Percentiles rank a stretch among this genome's conserved stretches.
Conservation (phyloP, 2,797 vertebrate species). For the Thalassophryne amazonica region DNA sequence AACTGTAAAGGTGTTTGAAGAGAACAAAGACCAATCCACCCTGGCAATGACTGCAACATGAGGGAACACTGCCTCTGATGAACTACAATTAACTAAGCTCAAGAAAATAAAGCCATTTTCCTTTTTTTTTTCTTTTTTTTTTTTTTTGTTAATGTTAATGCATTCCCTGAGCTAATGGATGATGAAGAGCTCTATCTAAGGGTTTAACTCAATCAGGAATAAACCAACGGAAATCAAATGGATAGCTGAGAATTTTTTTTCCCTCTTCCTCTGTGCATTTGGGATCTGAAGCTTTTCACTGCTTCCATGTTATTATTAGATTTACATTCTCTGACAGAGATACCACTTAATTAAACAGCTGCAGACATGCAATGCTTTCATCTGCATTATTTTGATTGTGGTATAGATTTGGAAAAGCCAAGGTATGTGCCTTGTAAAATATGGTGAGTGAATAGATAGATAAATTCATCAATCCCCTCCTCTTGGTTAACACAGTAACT, state of each 20-base stretch:
- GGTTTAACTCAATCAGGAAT: slow-evolving; percentile 45
- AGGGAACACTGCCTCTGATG: slow-evolving; percentile 66
- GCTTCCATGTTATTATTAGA: slow-evolving; percentile 43
- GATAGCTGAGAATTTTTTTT: slow-evolving; percentile 40
- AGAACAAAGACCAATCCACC: slow-evolving; percentile 65
- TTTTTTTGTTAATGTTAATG: slow-evolving; percentile 52
- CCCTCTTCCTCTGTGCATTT: slow-evolving; percentile 27
- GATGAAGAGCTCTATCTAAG: slow-evolving; percentile 47
- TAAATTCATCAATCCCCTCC: no score
- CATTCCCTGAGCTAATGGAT: slow-evolving; percentile 26
- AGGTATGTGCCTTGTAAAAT: no score
- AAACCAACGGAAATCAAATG: slow-evolving; percentile 55
- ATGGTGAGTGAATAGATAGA: no score
- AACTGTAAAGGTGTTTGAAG: slow-evolving; percentile 67
- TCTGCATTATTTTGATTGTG: slow-evolving; percentile 22
- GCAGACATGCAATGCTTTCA: slow-evolving; percentile 34
- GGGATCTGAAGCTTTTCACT: slow-evolving; percentile 68
- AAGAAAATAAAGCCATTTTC: slow-evolving; percentile 46
- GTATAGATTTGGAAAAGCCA: no score
- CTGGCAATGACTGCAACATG: slow-evolving; percentile 41
- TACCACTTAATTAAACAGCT: slow-evolving; percentile 64
- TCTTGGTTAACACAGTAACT: no score
- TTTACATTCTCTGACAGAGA: slow-evolving; percentile 54
- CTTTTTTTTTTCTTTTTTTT: no score
- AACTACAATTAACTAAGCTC: slow-evolving; percentile 73